Evolutionary conservation across 2,113 vertebrate species (phyloP).

Genomic region (Reinhardtius hippoglossoides): DNA sequence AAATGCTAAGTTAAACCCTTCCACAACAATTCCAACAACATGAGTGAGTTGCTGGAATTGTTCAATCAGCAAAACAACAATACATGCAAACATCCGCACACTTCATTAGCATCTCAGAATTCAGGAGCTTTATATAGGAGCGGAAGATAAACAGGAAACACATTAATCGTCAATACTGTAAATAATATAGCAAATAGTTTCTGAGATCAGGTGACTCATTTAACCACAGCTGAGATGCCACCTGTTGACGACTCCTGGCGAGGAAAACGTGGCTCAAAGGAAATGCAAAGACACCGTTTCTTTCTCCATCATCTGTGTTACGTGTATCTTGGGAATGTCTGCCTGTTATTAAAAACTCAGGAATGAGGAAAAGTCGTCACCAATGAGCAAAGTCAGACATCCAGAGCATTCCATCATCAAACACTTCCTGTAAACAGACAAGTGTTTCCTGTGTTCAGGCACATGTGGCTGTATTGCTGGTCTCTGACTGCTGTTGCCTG

Average conservation of each 20-base stretch:
- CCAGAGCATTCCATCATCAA: constrained; percentile 74
- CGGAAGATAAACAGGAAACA: constrained; percentile 81
- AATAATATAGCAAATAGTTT: constrained; percentile 66
- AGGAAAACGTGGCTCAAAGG: constrained; percentile 19
- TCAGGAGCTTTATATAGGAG: constrained; percentile 64
- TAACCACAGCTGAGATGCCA: constrained; percentile 61
- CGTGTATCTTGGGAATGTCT: constrained; percentile 67
- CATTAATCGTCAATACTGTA: constrained; percentile 70
- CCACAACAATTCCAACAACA: constrained; percentile 53
- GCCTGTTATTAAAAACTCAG: constrained; percentile 64
- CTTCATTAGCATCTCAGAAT: constrained; percentile 69
- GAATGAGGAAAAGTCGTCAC: constrained; percentile 69
- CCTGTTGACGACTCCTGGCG: constrained; percentile 66
- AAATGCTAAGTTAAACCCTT: constrained; percentile 24
- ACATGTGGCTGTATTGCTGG: constrained; percentile 53
- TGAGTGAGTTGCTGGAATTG: constrained; percentile 28
- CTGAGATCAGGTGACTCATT: constrained; percentile 60
- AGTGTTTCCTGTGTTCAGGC: constrained; percentile 78
- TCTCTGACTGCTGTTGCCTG: constrained; percentile 43
- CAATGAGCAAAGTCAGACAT: constrained; percentile 50
- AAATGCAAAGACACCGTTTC: constrained; percentile 30
- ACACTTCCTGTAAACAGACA: constrained; percentile 85
- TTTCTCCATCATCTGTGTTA: constrained; percentile 33
- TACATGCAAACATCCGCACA: constrained; percentile 79
- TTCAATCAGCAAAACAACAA: constrained; percentile 68